These are phyloP conservation scores for Cosmia pyralina DNA, from an alignment of 2,888 invertebrate species.

Conservation along the genomic window DNA sequence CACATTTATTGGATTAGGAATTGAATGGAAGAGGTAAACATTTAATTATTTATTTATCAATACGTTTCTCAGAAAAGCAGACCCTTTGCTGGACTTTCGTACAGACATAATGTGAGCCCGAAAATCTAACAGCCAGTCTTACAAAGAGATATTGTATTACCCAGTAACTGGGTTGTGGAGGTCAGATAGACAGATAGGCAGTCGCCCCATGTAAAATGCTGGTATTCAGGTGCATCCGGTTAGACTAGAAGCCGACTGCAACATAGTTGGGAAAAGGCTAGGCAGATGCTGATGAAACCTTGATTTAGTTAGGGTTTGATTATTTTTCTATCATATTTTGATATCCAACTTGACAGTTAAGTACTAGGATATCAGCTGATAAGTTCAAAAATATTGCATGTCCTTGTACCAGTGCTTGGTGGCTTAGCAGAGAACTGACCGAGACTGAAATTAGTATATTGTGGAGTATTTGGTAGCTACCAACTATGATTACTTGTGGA, in stretches of 20 bases:
- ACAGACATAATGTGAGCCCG: no score
- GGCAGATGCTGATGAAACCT: neutral
- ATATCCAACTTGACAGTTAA: neutral
- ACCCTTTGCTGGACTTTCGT: neutral
- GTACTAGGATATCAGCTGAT: neutral
- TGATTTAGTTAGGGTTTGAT: neutral
- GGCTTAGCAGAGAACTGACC: neutral
- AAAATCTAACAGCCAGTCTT: no score
- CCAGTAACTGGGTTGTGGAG: neutral
- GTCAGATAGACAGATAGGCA: no score
- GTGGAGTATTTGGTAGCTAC: neutral
- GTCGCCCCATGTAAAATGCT: no score
- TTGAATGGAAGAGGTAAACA: constrained; percentile 82
- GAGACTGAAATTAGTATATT: neutral
- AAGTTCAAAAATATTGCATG: neutral
- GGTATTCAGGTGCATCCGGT: no score
- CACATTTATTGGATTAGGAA: constrained; percentile 79
- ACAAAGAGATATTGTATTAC: no score
- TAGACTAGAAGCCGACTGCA: neutral
- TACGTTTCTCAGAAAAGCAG: neutral
- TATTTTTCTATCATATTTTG: neutral
- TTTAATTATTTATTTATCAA: constrained; percentile 30
- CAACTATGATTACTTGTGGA: neutral
- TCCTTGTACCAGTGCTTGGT: neutral
- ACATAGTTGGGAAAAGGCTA: no score